phyloP scores from a whole-genome alignment of 2,797 vertebrate genomes.

The Darevskia nairensis region DNA sequence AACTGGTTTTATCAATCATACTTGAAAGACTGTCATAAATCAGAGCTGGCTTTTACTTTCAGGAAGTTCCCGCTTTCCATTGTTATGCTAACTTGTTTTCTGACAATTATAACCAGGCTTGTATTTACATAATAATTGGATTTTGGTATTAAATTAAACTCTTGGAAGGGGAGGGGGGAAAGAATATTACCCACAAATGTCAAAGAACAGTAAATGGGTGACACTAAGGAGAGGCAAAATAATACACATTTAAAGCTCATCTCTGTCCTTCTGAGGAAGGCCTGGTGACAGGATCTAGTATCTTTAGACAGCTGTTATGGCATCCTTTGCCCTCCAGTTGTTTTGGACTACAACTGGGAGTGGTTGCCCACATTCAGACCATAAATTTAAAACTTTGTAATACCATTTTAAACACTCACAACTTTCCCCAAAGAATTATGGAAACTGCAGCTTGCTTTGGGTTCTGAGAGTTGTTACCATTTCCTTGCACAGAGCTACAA shows the following conservation, averaged over 20 bases:
- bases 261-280: background rate
- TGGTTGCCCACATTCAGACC: too few species aligned
- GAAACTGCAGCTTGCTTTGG: background rate
- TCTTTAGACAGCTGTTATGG: too few species aligned
- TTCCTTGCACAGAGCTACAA: too few species aligned
- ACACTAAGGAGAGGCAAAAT: conserved; percentile 35
- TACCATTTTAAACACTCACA: too few species aligned
- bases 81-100: conserved; percentile 70
- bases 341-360: too few species aligned
- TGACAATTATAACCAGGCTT: conserved; percentile 66
- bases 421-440: too few species aligned
- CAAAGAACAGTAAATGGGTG: conserved; percentile 49
- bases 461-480: too few species aligned
- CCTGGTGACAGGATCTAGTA: background rate
- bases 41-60: conserved; percentile 63
- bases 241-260: conserved; percentile 10
- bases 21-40: conserved; percentile 68
- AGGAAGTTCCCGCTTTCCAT: conserved; percentile 58
- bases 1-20: conserved; percentile 62
- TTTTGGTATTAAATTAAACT: conserved; percentile 73
- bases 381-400: too few species aligned
- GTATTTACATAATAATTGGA: conserved; percentile 77
- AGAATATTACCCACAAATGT: conserved; percentile 42
- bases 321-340: too few species aligned
- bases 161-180: conserved; percentile 26